Evolutionary conservation across 23 tunicate species (phyloP).

Genomic region (Corella eumyota): DNA sequence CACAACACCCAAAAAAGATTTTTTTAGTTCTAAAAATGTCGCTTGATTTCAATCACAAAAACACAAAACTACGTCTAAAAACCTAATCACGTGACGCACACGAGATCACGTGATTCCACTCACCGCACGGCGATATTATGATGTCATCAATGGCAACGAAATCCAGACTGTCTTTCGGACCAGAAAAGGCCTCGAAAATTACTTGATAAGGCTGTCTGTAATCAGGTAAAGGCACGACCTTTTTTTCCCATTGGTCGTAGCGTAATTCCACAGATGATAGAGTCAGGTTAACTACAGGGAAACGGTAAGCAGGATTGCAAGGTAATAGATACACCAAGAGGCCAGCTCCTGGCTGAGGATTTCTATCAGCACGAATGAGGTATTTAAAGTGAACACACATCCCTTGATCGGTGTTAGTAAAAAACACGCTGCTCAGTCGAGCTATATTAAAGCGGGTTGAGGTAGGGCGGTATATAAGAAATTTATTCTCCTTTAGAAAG

Average conservation of each 20-base stretch:
- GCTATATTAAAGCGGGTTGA: conserved; percentile 9
- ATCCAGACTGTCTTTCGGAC: conserved; percentile 8
- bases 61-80: too few relatives aligned
- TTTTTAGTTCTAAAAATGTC: too few relatives aligned
- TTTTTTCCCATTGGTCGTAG: conserved; percentile 36
- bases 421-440: conserved; percentile 42
- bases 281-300: conserved; percentile 54
- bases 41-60: too few relatives aligned
- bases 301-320: conserved; percentile 58
- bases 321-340: conserved; percentile 68
- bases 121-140: conserved; percentile 78
- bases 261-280: neutral
- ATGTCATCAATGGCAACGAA: conserved; percentile 76
- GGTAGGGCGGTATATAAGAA: conserved; percentile 32
- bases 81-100: too few relatives aligned
- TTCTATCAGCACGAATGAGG: conserved; percentile 20
- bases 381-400: conserved; percentile 69
- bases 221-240: conserved; percentile 58
- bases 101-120: too few relatives aligned
- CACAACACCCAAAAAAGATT: conserved; percentile 3
- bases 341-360: conserved; percentile 7
- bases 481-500: too few relatives aligned
- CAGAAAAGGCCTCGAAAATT: conserved; percentile 49
- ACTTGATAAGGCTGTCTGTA: conserved; percentile 63
- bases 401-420: conserved; percentile 27